phyloP scores from a whole-genome alignment of 2,888 invertebrate genomes.

The Spisula subtruncata region DNA sequence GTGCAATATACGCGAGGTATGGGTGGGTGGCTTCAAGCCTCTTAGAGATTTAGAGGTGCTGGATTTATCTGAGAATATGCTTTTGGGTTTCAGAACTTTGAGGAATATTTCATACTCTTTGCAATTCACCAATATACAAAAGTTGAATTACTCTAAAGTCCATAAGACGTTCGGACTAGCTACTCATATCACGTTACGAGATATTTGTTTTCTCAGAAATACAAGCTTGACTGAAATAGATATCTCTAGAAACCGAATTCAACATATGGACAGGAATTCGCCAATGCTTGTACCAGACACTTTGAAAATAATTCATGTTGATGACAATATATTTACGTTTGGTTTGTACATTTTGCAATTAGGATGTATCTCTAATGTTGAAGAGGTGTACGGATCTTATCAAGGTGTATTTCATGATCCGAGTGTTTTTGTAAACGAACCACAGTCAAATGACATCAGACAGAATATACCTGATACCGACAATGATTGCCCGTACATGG shows the following conservation, averaged over 20 bases:
- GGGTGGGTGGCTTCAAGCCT: slow-evolving; percentile 21
- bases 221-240: slow-evolving; percentile 53
- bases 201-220: slow-evolving; percentile 61
- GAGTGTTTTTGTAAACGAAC: slow-evolving; percentile 4
- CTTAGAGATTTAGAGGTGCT: slow-evolving; percentile 30
- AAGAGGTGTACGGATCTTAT: background rate
- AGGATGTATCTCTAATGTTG: slow-evolving; percentile 34
- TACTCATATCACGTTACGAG: slow-evolving; percentile 28
- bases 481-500: slow-evolving; percentile 45
- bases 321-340: slow-evolving; percentile 59
- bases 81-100: slow-evolving; percentile 45
- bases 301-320: slow-evolving; percentile 37
- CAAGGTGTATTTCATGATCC: slow-evolving; percentile 33
- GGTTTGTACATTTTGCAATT: slow-evolving; percentile 57
- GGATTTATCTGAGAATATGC: slow-evolving; percentile 57
- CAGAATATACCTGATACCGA: background rate
- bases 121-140: slow-evolving; percentile 55
- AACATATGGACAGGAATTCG: slow-evolving; percentile 43
- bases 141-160: slow-evolving; percentile 53
- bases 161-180: slow-evolving; percentile 55
- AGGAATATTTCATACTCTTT: slow-evolving; percentile 58
- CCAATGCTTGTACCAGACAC: slow-evolving; percentile 35
- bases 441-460: background rate
- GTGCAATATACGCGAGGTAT: slow-evolving; percentile 9
- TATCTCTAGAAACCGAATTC: slow-evolving; percentile 48